These are phyloP conservation scores for Artemisiospiza belli DNA, from an alignment of 2,113 vertebrate genomes.

Conservation along the genomic window DNA sequence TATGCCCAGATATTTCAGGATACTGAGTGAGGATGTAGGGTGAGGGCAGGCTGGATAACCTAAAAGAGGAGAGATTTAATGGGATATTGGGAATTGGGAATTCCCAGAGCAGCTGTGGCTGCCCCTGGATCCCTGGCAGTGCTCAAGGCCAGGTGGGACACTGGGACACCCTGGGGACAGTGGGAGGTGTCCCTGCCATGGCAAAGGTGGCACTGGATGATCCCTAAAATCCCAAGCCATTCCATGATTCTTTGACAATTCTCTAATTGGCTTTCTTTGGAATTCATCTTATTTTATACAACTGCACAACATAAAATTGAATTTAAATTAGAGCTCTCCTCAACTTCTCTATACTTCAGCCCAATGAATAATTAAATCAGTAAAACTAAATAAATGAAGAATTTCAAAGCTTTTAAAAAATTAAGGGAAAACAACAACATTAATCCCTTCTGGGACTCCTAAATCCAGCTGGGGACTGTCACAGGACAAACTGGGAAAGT, in stretches of 20 bases:
- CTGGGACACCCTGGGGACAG: fast-evolving
- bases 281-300: neutral
- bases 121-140: neutral
- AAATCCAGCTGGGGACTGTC: neutral
- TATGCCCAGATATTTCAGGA: fast-evolving
- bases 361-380: neutral
- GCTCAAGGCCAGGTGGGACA: neutral
- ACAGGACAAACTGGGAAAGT: neutral
- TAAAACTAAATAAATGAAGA: neutral
- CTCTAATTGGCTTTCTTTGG: neutral
- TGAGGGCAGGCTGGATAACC: neutral
- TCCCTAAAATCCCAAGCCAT: neutral
- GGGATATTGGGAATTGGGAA: neutral
- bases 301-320: too few relatives aligned
- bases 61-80: neutral
- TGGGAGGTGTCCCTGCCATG: neutral
- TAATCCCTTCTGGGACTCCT: neutral
- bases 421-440: fast-evolving
- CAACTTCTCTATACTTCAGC: too few relatives aligned
- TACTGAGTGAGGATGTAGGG: neutral
- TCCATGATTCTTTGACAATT: neutral
- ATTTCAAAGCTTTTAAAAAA: neutral
- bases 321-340: neutral
- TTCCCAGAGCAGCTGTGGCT: neutral
- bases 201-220: neutral